phyloP scores from a whole-genome alignment of 2,888 invertebrate species.

The Pinctada fucata region DNA sequence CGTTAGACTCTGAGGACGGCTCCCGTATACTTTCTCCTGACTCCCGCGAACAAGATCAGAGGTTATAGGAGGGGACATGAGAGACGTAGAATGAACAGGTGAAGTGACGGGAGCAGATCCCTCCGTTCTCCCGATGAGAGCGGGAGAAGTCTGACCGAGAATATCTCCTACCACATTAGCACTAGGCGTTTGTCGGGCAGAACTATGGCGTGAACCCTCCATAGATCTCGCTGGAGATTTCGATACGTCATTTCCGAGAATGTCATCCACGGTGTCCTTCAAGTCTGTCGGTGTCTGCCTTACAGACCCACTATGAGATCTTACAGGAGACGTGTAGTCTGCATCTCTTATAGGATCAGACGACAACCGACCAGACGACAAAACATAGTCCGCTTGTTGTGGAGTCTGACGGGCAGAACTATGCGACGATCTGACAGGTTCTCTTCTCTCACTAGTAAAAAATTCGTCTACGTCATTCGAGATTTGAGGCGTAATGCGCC shows the following conservation, averaged over 20 bases:
- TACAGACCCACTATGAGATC: conserved; percentile 37
- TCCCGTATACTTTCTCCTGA: conserved; percentile 51
- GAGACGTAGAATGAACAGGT: conserved; percentile 34
- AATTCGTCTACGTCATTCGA: conserved; percentile 1
- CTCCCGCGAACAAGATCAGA: conserved; percentile 44
- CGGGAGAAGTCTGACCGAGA: conserved; percentile 47
- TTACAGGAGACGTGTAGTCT: conserved; percentile 24
- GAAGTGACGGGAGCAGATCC: conserved; percentile 30
- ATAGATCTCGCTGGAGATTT: conserved; percentile 28
- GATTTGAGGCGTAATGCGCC: conserved; percentile 15
- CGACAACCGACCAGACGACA: conserved; percentile 15
- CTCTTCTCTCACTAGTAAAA: background rate
- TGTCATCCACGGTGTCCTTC: conserved; percentile 29
- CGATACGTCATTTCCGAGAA: background rate
- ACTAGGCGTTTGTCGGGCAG: conserved; percentile 46
- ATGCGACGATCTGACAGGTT: conserved; percentile 35
- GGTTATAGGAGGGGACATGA: conserved; percentile 37
- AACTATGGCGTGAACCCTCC: conserved; percentile 39
- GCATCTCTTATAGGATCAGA: conserved; percentile 28
- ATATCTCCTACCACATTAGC: conserved; percentile 50
- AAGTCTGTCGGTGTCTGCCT: conserved; percentile 31
- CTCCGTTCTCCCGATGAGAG: conserved; percentile 27
- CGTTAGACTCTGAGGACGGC: conserved; percentile 60
- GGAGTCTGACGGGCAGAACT: conserved; percentile 51
- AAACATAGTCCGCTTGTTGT: conserved; percentile 33